A percentile compares a stretch with the other conserved stretches of the same genome.
Conservation (phyloP, 2,113 vertebrate species). For the Apteryx mantelli region DNA sequence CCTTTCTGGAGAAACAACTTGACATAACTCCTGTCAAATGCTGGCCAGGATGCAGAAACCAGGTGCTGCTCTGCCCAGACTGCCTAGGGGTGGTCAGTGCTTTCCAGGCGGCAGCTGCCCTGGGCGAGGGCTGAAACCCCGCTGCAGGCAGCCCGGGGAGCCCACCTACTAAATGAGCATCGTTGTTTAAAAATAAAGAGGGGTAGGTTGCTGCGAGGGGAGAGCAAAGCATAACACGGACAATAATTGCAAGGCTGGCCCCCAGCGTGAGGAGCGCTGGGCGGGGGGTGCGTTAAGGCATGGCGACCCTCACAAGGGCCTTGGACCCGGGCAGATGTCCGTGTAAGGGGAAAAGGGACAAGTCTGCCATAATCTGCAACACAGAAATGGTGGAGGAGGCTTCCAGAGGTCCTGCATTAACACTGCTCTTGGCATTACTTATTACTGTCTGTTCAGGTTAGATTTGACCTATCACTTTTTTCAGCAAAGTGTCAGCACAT, state of each 20-base stretch:
- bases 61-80: neutral
- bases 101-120: neutral
- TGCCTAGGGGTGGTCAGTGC: neutral
- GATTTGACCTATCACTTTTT: neutral
- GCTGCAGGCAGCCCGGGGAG: neutral
- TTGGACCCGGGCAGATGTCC: neutral
- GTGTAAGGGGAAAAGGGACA: neutral
- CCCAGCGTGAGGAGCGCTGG: fast-evolving
- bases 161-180: neutral
- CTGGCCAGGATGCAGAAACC: neutral
- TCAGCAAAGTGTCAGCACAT: neutral
- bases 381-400: neutral
- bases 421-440: neutral
- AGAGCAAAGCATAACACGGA: constrained; percentile 1
- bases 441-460: neutral
- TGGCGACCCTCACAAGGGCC: neutral
- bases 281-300: neutral
- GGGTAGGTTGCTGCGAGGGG: neutral
- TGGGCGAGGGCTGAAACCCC: neutral
- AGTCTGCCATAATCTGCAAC: neutral
- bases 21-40: neutral
- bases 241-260: constrained; percentile 49
- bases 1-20: neutral
- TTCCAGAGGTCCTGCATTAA: neutral
- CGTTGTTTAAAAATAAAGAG: constrained; percentile 45